Base-by-base conservation (phyloP, 2,888 invertebrate species). In the Megamerina dolium region DNA sequence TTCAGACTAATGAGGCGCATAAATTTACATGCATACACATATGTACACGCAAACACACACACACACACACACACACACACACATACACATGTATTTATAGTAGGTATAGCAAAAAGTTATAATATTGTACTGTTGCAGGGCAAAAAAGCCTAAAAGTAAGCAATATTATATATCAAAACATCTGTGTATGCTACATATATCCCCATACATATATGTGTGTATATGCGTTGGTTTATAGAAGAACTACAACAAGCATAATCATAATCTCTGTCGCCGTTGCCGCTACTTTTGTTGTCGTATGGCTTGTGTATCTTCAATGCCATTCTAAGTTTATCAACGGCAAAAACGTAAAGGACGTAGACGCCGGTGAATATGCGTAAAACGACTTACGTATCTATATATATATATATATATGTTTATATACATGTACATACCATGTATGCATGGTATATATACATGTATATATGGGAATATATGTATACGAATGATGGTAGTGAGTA, bases 1-100 rank as follows among this genome's bases (percentile, higher is more conserved):
- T 43, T 46, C 39, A 34, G 44, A 31, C 58, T 61, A 61, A 61
- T 61, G 61, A 61, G 61, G 63, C 59, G 60, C 60, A 61, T 61
- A 63, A 63, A 63, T 63, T 61, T 53, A 23, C 10, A 23, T 6
- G 17, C 38, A 42, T 37, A 44, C 48, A 30, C 41, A 27, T 29
- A 9, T 31, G 26, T 23, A n/a, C 23, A 23, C 23, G 23, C 13
- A 14, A 9, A 33, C 21, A 37, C n/a, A 35, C 13, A 13, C 9
- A 30, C 12, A 30, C n/a, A 4, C n/a, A 17, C 21, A 37, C 37
- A 40, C 38, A 10, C 13, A n/a, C n/a, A n/a, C 10, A 10, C 23
- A 23, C 23, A 10, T 23, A 8, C 8, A 8, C 10, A 23, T 8
- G 23, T 23, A 27, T 18, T 37, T 37, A 6, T 37, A n/a, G n/a